These are phyloP conservation scores for Seriola rivoliana DNA, from an alignment of 2,113 vertebrate genomes.

Conservation along the genomic window DNA sequence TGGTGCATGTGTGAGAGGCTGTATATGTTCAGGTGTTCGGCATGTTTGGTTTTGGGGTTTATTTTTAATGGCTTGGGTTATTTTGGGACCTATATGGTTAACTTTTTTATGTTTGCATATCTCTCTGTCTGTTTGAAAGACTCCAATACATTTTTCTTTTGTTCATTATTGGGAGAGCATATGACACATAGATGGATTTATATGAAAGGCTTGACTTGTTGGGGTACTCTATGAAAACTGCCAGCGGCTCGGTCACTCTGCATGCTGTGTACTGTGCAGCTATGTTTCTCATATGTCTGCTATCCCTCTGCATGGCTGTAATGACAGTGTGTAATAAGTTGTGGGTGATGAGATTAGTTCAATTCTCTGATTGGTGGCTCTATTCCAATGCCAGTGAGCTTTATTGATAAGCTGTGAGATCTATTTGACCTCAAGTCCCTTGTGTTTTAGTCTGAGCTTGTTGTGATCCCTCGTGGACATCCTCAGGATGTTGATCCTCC, in stretches of 20 bases:
- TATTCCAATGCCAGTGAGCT: background rate
- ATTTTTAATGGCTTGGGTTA: conserved; percentile 41
- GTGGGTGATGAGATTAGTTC: background rate
- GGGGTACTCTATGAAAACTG: conserved; percentile 16
- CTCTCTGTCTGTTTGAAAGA: conserved; percentile 29
- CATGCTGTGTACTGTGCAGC: background rate
- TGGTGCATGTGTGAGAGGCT: conserved; percentile 16
- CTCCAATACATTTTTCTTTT: conserved; percentile 36
- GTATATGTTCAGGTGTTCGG: conserved; percentile 59
- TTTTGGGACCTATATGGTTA: conserved; percentile 47
- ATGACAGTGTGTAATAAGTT: background rate
- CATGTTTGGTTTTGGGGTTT: conserved; percentile 36
- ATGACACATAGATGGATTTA: conserved; percentile 36
- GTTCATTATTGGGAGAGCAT: conserved; percentile 18
- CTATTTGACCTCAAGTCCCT: conserved; percentile 64
- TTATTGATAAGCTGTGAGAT: conserved; percentile 36
- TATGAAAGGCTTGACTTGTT: conserved; percentile 1
- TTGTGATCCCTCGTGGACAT: conserved; percentile 78
- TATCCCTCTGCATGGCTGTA: background rate
- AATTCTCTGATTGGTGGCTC: conserved; percentile 16
- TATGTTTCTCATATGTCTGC: background rate
- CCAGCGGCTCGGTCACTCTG: background rate
- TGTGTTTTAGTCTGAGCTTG: conserved; percentile 70
- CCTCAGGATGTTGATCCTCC: conserved; percentile 80
- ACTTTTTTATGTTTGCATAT: conserved; percentile 19